Evolutionary conservation across 2,113 vertebrate genomes (phyloP), one percentile per base, ranked within the genome.

Genomic region (Spilogale gracilis): DNA sequence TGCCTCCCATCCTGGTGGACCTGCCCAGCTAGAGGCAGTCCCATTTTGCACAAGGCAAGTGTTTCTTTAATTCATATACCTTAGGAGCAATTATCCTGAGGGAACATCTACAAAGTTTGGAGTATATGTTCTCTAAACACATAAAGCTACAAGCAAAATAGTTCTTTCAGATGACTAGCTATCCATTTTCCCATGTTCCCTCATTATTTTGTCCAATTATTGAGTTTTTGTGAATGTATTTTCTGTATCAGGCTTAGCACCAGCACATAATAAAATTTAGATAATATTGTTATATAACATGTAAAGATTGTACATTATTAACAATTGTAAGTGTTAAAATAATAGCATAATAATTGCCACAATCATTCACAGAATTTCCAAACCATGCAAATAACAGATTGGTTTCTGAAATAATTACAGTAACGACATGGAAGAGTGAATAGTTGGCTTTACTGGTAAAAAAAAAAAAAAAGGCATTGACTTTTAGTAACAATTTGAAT

Each of bases 401-500:
- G 7, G 11, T 45, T 65, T 86, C 82, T 30, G 63, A 21, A 86
- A 58, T 25, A 78, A 71, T 32, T 73, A 86, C 2, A 58, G 17
- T 13, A 73, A 65, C 0, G 1, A 38, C 9, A 38, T 23, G 32
- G 32, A 92, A 85, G 52, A 5, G 43, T 16, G 16, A 87, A 2
- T 32, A 87, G 45, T 71, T 58, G 76, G 65, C 80, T 91, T 92
- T 58, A 63, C 7, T 1, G 60, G 20, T 3, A 63, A 89, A 73
- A 58, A 8, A 93, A n/a, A n/a, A n/a, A n/a, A n/a, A n/a, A n/a
- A n/a, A n/a, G 16, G 6, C 23, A 10, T n/a, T 0, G 0, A 78
- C 32, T 30, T 81, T 71, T 21, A n/a, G 9, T 61, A n/a, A 78
- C 71, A 58, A 82, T 78, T 78, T 25, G 20, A 82, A 81, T 17